Conservation (phyloP, 2,797 vertebrate genomes). For the Huso huso region DNA sequence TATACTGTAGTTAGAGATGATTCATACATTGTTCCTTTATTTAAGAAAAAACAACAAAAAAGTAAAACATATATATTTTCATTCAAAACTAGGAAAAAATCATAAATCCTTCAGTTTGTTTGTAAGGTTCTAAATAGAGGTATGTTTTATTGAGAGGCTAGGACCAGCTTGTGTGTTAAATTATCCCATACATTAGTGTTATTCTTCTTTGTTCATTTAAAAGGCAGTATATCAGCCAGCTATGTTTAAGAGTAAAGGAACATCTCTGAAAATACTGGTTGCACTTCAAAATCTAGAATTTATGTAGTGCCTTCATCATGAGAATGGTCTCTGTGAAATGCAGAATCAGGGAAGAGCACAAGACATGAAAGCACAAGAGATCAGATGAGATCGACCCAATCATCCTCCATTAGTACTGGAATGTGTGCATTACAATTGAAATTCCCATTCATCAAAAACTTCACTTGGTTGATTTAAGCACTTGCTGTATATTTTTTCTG, state of each 20-base stretch:
- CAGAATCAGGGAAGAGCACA: neutral
- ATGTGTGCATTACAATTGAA: neutral
- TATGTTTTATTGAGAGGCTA: constrained; percentile 4
- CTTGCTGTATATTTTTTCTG: too few species aligned
- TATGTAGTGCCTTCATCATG: neutral
- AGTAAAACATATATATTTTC: too few species aligned
- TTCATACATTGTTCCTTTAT: too few species aligned
- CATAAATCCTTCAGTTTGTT: too few species aligned
- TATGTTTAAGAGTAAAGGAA: neutral
- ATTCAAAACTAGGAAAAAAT: too few species aligned
- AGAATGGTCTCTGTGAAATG: neutral
- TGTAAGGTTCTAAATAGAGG: neutral
- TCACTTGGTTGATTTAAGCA: neutral
- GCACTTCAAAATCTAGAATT: neutral
- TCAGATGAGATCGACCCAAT: neutral
- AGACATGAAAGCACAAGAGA: neutral
- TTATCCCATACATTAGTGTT: neutral
- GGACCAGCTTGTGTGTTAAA: neutral
- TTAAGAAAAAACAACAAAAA: too few species aligned
- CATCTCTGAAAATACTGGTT: neutral
- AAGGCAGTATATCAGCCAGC: neutral
- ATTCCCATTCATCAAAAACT: neutral
- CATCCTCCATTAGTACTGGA: neutral
- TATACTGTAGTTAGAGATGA: too few species aligned
- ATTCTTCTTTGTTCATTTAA: neutral